Base-by-base conservation (phyloP, 2,888 invertebrate genomes). In the Eristalis arbustorum region DNA sequence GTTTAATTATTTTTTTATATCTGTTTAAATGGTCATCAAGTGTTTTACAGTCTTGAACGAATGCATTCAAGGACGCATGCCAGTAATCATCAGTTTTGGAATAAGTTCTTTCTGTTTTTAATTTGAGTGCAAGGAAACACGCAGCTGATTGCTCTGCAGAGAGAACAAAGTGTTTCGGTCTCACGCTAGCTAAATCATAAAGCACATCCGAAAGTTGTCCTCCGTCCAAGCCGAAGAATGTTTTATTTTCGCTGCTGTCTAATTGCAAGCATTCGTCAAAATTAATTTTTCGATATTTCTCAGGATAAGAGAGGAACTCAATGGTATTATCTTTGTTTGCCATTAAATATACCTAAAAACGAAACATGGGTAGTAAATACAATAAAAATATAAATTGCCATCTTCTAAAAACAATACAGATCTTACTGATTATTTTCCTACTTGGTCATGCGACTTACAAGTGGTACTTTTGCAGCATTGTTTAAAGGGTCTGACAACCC, bases 151-250 rank as follows among this genome's bases (percentile, higher is more conserved):
- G 74, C 64, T 91, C 88, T 42, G 93, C 91, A 84, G 92, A 91
- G 25, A 95, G 91, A 1, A 95, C 95, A 0, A 95, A 94, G 89
- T 95, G 94, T 88, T 95, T 94, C 0, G 95, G 95, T 81, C 95
- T 93, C 22, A 93, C 73, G 1, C 93, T 93, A 77, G 94, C 93
- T 0, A 94, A 92, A 56, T 93, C 92, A 79, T 94, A 93, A 75
- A 95, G 93, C 0, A 94, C 95, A 76, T 93, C 91, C 2, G 94
- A 93, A 34, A 95, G 90, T 57, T 94, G 90, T 76, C 93, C 93
- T 66, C 75, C 61, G 31, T 25, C 42, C 37, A 88, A 57, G 6
- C 59, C 59, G n/a, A 10, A n/a, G 5, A 81, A 77, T 56, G 11
- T 40, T 22, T 23, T 25, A 22, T 14, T 6, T 28, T 57, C 6